phyloP scores from a whole-genome alignment of 2,888 invertebrate species.

The Lepidochrysops patricia region DNA sequence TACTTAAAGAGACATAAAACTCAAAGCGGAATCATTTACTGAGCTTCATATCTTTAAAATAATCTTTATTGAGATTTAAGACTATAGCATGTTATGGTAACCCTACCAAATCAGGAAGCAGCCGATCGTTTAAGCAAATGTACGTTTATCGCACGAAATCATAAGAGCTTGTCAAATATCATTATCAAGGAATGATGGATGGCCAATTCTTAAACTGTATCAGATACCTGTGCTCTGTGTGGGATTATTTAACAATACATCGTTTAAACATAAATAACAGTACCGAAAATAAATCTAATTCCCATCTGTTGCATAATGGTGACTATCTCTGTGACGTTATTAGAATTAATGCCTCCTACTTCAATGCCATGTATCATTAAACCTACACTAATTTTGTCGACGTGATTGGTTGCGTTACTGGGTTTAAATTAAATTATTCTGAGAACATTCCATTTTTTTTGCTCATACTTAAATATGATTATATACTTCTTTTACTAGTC shows the following conservation, averaged over 20 bases:
- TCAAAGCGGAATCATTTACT: not conserved
- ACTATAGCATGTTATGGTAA: not conserved
- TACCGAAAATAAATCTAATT: constrained; percentile 29
- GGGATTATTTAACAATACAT: constrained; percentile 64
- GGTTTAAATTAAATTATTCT: not conserved
- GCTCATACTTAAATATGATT: too few relatives aligned
- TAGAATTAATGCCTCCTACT: not conserved
- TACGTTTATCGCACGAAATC: constrained; percentile 49
- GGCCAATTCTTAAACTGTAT: constrained; percentile 53
- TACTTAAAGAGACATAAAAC: too few relatives aligned
- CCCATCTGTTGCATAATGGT: constrained; percentile 15
- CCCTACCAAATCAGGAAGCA: not conserved
- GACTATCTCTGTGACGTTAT: not conserved
- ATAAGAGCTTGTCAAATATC: constrained; percentile 62
- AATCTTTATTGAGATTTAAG: not conserved
- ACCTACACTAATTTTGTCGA: not conserved
- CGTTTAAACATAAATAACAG: constrained; percentile 44
- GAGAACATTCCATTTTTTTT: not conserved
- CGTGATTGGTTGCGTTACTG: not conserved
- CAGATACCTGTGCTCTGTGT: constrained; percentile 66
- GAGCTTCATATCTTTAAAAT: not conserved
- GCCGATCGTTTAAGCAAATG: constrained; percentile 16
- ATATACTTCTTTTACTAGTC: too few relatives aligned
- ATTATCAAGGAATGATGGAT: constrained; percentile 69
- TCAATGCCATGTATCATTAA: not conserved